Evolutionary conservation across 2,113 vertebrate species (phyloP).

Genomic region (Rynchops niger): DNA sequence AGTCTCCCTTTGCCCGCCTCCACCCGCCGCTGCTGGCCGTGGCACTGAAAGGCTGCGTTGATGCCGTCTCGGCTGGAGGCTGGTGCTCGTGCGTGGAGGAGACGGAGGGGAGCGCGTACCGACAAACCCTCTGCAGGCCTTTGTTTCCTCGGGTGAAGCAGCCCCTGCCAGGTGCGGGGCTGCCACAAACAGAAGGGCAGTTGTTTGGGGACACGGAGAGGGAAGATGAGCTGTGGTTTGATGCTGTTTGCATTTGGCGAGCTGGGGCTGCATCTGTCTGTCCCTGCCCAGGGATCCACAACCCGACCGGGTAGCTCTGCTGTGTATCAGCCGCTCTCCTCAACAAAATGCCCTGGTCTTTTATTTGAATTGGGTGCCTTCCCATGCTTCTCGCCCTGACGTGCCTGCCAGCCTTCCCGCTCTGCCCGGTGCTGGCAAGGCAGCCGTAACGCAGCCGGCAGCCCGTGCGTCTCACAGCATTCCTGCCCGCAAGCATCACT

Average conservation of each 20-base stretch:
- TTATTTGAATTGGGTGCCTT: background rate
- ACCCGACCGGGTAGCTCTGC: background rate
- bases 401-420: background rate
- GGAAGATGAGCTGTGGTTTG: background rate
- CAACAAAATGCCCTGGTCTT: background rate
- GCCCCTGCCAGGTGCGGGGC: accelerated
- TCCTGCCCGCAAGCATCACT: background rate
- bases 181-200: background rate
- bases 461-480: background rate
- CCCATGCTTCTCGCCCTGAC: accelerated
- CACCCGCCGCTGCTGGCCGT: background rate
- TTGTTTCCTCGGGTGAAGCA: background rate
- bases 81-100: background rate
- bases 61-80: background rate
- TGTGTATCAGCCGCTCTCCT: background rate
- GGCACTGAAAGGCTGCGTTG: background rate
- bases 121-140: background rate
- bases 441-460: background rate
- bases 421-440: background rate
- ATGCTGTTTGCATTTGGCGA: background rate
- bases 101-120: background rate
- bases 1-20: background rate
- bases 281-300: background rate
- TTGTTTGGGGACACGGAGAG: background rate
- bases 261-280: background rate